A percentile compares a stretch with the other conserved stretches of the same genome.
phyloP scores from a whole-genome alignment of 2,888 invertebrate genomes.

The Tuta absoluta region DNA sequence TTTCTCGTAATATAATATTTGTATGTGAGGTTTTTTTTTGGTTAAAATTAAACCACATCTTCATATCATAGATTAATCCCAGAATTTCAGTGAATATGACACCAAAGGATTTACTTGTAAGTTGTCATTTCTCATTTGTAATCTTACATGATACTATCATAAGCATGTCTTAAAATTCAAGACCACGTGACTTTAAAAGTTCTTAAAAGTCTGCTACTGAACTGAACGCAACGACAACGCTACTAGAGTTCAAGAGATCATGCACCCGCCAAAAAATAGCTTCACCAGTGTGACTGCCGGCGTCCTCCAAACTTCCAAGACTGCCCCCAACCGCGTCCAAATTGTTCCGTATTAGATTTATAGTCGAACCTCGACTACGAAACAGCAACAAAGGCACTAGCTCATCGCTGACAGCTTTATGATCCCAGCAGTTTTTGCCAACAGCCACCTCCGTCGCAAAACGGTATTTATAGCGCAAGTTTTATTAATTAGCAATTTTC shows the following conservation, averaged over 20 bases:
- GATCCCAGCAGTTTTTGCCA: constrained; percentile 81
- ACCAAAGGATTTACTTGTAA: no score
- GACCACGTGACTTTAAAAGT: no score
- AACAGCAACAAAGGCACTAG: constrained; percentile 79
- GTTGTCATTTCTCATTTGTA: no score
- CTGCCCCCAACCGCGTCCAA: constrained; percentile 46
- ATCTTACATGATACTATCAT: no score
- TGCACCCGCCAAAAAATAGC: constrained; percentile 10
- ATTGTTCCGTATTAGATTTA: constrained; percentile 76
- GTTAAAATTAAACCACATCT: no score
- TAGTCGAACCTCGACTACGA: constrained; percentile 56
- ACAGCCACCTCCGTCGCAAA: constrained; percentile 62
- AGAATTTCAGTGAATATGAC: no score
- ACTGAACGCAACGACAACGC: neutral
- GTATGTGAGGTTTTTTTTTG: no score
- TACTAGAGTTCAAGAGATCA: neutral
- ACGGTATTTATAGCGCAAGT: constrained; percentile 74
- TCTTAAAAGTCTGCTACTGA: constrained; percentile 22
- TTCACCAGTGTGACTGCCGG: neutral
- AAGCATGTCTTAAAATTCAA: no score
- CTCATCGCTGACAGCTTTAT: constrained; percentile 80
- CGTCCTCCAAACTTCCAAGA: constrained; percentile 26
- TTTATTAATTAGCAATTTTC: constrained; percentile 77
- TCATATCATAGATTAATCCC: no score
- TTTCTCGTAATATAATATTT: no score